These are phyloP conservation scores for Heliconius nattereri DNA, from an alignment of 1,140 invertebrate genomes.

Conservation along the genomic window DNA sequence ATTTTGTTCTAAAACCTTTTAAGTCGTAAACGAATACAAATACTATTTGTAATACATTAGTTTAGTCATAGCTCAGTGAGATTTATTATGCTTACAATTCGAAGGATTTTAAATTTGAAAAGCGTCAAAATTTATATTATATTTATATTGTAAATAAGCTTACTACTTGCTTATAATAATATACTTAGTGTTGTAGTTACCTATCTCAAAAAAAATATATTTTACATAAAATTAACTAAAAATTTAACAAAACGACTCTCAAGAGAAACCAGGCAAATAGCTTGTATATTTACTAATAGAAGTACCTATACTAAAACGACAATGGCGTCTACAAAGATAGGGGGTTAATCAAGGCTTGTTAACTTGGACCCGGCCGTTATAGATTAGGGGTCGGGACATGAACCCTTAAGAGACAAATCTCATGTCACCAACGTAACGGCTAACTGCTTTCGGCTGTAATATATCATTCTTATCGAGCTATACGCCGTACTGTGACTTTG, in stretches of 20 bases:
- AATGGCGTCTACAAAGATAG: not conserved
- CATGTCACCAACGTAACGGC: conserved; percentile 7
- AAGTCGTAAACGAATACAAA: conserved; percentile 8
- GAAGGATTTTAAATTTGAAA: not conserved
- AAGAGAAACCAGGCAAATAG: not conserved
- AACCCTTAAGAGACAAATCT: conserved; percentile 14
- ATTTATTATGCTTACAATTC: not conserved
- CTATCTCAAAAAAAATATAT: too few relatives aligned
- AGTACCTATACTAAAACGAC: not conserved
- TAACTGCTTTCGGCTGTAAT: conserved; percentile 7
- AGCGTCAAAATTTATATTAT: too few relatives aligned
- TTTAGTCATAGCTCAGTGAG: not conserved
- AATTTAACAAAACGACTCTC: too few relatives aligned
- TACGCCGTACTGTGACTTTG: not conserved
- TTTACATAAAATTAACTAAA: too few relatives aligned
- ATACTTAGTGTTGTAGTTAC: too few relatives aligned
- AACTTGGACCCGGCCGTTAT: conserved; percentile 12
- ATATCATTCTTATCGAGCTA: not conserved
- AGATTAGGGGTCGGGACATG: conserved; percentile 4
- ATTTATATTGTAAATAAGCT: too few relatives aligned
- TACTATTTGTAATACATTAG: conserved; percentile 7
- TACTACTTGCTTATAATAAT: too few relatives aligned
- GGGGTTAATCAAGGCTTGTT: conserved; percentile 12
- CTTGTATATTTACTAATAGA: conserved; percentile 2
- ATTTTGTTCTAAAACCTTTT: conserved; percentile 6